A percentile compares a stretch with the other conserved stretches of the same genome.
These are phyloP conservation scores for Leptopilina myrica DNA, from an alignment of 2,888 invertebrate genomes.

Conservation along the genomic window DNA sequence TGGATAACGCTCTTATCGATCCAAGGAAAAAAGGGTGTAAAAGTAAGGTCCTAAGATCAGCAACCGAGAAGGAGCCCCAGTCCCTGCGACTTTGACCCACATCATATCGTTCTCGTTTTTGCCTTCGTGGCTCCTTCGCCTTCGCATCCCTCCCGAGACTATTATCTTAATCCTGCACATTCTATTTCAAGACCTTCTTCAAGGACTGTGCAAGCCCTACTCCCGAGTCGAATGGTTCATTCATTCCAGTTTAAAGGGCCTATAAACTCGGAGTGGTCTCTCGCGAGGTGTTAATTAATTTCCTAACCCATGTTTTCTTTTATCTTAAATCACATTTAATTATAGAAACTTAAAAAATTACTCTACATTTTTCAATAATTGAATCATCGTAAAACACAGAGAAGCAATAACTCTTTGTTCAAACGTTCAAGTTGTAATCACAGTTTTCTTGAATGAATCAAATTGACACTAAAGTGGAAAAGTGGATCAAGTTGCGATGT, in stretches of 20 bases:
- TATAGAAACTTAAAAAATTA: too few relatives aligned
- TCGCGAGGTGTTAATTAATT: constrained; percentile 28
- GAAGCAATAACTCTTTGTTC: too few relatives aligned
- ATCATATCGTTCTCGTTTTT: constrained; percentile 74
- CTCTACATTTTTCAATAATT: too few relatives aligned
- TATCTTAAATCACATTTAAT: too few relatives aligned
- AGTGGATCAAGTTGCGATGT: neutral
- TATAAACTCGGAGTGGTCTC: constrained; percentile 26
- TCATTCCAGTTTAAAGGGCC: constrained; percentile 43
- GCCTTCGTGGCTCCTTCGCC: constrained; percentile 62
- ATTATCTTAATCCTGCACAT: constrained; percentile 75
- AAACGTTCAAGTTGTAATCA: too few relatives aligned
- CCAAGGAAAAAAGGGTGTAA: constrained; percentile 11
- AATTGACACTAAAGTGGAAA: neutral
- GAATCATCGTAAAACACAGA: too few relatives aligned
- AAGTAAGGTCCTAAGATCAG: constrained; percentile 45
- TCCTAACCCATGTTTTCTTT: neutral
- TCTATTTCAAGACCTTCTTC: constrained; percentile 71
- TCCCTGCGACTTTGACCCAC: constrained; percentile 74
- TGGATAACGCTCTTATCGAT: constrained; percentile 15
- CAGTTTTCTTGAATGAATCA: too few relatives aligned
- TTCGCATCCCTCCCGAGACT: constrained; percentile 70
- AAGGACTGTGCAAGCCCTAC: constrained; percentile 21
- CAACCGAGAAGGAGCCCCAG: constrained; percentile 69
- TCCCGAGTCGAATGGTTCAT: constrained; percentile 26